Base-by-base conservation (phyloP, 1,140 invertebrate species). In the Pseudoatta argentina region DNA sequence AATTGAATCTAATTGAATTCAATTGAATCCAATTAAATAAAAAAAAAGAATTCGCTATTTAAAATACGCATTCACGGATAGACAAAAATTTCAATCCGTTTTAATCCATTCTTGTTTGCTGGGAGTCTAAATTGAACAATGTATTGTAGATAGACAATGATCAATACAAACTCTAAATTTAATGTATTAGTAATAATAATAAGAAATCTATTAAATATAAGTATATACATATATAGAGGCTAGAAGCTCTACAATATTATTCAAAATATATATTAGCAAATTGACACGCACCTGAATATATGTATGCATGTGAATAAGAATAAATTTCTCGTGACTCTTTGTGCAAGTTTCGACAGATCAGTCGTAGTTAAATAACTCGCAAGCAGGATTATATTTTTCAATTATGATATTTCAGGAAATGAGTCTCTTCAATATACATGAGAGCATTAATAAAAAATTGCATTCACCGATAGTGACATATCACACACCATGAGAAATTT, bases 151-250 rank as follows among this genome's bases (percentile, higher is more conserved):
- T 78, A 67, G 27, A 48, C 86, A 88, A 86, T 75, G 27, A 61
- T 59, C 30, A 7, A 39, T 61, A 21, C 57, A 34, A 59, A 75
- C 61, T 21, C 5, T 90, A 91, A 78, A 85, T 88, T 92, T 90
- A 92, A 51, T 69, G 57, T 91, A 85, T 64, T 75, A 75, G 83
- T 89, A 91, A 77, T 64, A 57, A 48, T 90, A 91, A 59, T 87
- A 88, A 89, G 76, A 81, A 83, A 67, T 73, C 6, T 16, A 77
- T 86, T 77, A 77, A 44, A 64, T 14, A 14, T 77, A 77, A 66
- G 14, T 4, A 51, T 78, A 87, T 89, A 79, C 55, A 79, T 76
- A 53, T 69, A 76, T 69, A 86, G 30, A 0, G 7, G 7, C 18
- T 34, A 18, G 18, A 44, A 21, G 1, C 1, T 44, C 39, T 69